Percentiles rank a stretch among this genome's conserved stretches.
Conservation (phyloP, 2,113 vertebrate genomes). For the Mus pahari region DNA sequence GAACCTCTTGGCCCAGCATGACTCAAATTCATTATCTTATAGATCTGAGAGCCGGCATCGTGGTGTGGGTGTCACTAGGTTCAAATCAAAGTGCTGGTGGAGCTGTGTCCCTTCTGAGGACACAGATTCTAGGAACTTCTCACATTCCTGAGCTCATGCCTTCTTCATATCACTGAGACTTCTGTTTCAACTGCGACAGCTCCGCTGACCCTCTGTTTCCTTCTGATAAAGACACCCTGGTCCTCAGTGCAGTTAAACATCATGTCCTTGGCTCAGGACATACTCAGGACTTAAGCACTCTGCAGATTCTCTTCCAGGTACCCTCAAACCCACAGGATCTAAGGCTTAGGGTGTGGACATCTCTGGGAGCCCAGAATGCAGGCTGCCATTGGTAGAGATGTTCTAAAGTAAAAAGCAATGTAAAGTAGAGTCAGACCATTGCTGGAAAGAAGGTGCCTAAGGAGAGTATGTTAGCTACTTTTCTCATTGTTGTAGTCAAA, state of each 20-base stretch:
- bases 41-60: not conserved
- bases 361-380: not conserved
- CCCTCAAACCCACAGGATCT: too few relatives aligned
- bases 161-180: not conserved
- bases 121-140: not conserved
- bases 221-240: not conserved
- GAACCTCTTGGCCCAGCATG: not conserved
- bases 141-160: not conserved
- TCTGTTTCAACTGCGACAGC: not conserved
- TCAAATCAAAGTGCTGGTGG: not conserved
- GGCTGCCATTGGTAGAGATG: too few relatives aligned
- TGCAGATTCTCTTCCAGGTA: not conserved
- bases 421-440: not conserved
- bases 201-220: too few relatives aligned
- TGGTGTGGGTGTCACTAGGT: not conserved
- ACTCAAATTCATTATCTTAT: not conserved
- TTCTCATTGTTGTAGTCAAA: not conserved
- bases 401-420: not conserved
- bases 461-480: too few relatives aligned
- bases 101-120: not conserved
- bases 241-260: not conserved
- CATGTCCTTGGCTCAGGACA: not conserved
- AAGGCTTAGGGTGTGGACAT: not conserved
- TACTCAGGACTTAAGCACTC: too few relatives aligned
- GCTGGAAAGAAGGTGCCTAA: not conserved